phyloP scores from a whole-genome alignment of 2,113 vertebrate species.

The Eclectus roratus region DNA sequence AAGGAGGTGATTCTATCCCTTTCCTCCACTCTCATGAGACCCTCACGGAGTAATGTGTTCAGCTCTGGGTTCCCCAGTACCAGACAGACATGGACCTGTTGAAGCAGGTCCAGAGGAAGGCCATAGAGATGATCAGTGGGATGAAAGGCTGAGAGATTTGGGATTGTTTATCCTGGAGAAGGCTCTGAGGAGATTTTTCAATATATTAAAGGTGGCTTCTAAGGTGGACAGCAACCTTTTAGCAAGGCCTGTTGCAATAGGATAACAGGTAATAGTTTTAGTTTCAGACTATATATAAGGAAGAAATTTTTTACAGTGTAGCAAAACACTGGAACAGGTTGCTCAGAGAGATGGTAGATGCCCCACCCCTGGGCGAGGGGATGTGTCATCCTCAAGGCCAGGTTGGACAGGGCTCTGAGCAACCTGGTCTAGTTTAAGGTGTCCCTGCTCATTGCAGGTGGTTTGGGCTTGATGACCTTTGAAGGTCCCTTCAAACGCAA shows the following conservation, averaged over 20 bases:
- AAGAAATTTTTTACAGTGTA: not conserved
- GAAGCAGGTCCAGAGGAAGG: not conserved
- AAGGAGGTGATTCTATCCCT: not conserved
- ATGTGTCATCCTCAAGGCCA: not conserved
- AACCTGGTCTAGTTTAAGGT: not conserved
- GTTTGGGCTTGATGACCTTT: not conserved
- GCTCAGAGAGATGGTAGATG: not conserved
- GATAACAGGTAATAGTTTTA: not conserved
- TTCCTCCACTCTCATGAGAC: not conserved
- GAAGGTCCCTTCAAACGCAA: not conserved
- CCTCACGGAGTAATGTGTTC: not conserved
- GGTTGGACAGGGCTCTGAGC: not conserved
- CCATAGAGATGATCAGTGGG: not conserved
- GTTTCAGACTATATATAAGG: not conserved
- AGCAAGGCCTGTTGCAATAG: not conserved
- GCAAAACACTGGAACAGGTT: not conserved
- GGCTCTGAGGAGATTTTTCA: not conserved
- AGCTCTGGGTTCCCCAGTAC: not conserved
- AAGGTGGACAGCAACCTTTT: not conserved
- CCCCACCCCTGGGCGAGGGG: not conserved
- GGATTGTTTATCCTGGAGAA: not conserved
- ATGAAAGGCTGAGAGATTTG: not conserved
- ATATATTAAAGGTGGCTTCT: not conserved
- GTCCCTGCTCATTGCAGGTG: not conserved
- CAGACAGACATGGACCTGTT: not conserved